Conservation (phyloP, 1,140 invertebrate genomes). For the Drosophila nikananu region DNA sequence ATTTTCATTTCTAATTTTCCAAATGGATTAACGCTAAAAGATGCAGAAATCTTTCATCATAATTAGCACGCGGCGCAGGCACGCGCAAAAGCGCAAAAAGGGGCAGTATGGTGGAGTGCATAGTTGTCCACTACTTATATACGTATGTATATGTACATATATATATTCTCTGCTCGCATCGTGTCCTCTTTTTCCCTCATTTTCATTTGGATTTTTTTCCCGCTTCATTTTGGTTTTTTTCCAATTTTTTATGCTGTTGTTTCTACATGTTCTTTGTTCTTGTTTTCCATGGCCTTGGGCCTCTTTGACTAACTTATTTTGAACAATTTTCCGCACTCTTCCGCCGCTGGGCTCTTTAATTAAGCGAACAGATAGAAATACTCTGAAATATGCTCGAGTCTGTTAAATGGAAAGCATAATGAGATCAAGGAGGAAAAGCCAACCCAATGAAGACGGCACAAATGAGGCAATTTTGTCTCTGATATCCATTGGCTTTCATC, state of each 20-base stretch:
- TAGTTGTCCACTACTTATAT: constrained; percentile 66
- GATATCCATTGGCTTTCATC: constrained; percentile 34
- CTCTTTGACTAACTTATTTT: constrained; percentile 82
- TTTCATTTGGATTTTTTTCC: constrained; percentile 32
- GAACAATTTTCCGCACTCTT: constrained; percentile 50
- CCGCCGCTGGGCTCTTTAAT: constrained; percentile 57
- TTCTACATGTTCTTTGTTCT: constrained; percentile 58
- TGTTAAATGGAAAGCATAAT: constrained; percentile 66
- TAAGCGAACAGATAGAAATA: constrained; percentile 73
- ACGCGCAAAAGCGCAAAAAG: constrained; percentile 28
- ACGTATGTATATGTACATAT: background rate
- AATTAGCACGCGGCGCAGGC: constrained; percentile 74
- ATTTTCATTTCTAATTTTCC: constrained; percentile 84
- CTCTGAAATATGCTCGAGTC: constrained; percentile 66
- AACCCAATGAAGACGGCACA: constrained; percentile 21
- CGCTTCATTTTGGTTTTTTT: constrained; percentile 11
- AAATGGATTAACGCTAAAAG: constrained; percentile 83
- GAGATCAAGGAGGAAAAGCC: constrained; percentile 57
- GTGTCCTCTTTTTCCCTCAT: constrained; percentile 48
- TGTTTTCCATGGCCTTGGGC: constrained; percentile 65
- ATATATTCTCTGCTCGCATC: constrained; percentile 31
- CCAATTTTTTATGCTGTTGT: constrained; percentile 54
- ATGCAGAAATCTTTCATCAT: constrained; percentile 83
- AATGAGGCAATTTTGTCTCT: constrained; percentile 40
- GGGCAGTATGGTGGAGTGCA: constrained; percentile 12